Evolutionary conservation across 92 coral and sea anemone species (phyloP), one percentile per base, ranked within the genome.

Genomic region (Scolanthus callimorphus): DNA sequence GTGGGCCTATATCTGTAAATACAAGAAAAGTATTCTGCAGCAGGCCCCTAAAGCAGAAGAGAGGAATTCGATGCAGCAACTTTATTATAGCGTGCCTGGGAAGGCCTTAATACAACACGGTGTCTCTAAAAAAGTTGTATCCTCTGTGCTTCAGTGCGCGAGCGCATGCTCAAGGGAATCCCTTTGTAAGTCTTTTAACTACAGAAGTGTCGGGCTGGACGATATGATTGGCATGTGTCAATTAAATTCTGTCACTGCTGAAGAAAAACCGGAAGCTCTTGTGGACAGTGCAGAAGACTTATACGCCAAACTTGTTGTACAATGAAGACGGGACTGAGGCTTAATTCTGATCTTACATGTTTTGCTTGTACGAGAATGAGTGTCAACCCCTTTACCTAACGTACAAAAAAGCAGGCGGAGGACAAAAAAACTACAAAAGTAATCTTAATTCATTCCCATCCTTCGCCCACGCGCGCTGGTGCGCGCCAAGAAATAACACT

Each of bases 181-280:
- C 22, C 49, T 19, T 2, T 69, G 76, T 27, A 17, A 25, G 50
- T 69, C 76, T 4, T 30, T 69, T 21, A 69, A 37, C 37, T 69
- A 43, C 20, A 47, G 22, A 8, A n/a, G 57, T 49, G 6, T 9
- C 28, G 39, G 25, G 1, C 45, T 17, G 8, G 25, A 27, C 13
- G 1, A 9, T 6, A 24, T 29, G 20, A 39, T 27, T 0, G 39
- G 31, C 1, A 1, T 24, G 47, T 69, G 76, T 38, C 25, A 44
- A 11, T 3, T 69, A 17, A 58, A 69, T 20, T 20, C 47, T 2
- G 76, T 45, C 6, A 69, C 66, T 3, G 57, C 52, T 29, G 31
- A 28, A 1, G 65, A 69, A 20, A 38, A 39, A 51, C 76, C 76
- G 43, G 49, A 39, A 17, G 76, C 57, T 24, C 37, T 69, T 24